These are phyloP conservation scores for Stigmatopora nigra DNA, from an alignment of 2,113 vertebrate genomes.

Conservation along the genomic window DNA sequence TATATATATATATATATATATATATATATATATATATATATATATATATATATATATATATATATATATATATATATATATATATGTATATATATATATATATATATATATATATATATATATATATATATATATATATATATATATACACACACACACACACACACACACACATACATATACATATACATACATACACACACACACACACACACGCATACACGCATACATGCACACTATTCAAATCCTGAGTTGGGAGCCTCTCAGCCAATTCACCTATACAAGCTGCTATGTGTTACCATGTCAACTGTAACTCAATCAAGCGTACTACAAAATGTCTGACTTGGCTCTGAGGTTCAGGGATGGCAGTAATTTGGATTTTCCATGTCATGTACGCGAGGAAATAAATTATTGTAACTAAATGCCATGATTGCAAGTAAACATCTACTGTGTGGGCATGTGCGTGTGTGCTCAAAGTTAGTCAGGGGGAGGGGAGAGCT, in stretches of 20 bases:
- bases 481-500: conserved; percentile 34
- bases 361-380: conserved; percentile 49
- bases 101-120: too few relatives aligned
- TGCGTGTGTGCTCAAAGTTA: conserved; percentile 49
- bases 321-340: conserved; percentile 16
- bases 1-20: too few relatives aligned
- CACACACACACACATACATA: too few relatives aligned
- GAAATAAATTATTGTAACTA: conserved; percentile 61
- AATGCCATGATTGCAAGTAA: conserved; percentile 66
- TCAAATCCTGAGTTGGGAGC: conserved; percentile 1
- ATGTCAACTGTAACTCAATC: conserved; percentile 27
- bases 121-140: too few relatives aligned
- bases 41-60: too few relatives aligned
- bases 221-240: too few relatives aligned
- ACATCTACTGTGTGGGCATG: conserved; percentile 60
- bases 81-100: too few relatives aligned
- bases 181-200: too few relatives aligned
- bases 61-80: too few relatives aligned
- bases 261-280: conserved; percentile 5
- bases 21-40: too few relatives aligned
- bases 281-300: conserved; percentile 2
- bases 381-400: conserved; percentile 54
- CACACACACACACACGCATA: too few relatives aligned
- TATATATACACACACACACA: too few relatives aligned
- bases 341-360: conserved; percentile 26